A percentile compares a stretch with the other conserved stretches of the same genome.
Evolutionary conservation across 2,888 invertebrate genomes (phyloP).

Genomic region (Oligia strigilis): DNA sequence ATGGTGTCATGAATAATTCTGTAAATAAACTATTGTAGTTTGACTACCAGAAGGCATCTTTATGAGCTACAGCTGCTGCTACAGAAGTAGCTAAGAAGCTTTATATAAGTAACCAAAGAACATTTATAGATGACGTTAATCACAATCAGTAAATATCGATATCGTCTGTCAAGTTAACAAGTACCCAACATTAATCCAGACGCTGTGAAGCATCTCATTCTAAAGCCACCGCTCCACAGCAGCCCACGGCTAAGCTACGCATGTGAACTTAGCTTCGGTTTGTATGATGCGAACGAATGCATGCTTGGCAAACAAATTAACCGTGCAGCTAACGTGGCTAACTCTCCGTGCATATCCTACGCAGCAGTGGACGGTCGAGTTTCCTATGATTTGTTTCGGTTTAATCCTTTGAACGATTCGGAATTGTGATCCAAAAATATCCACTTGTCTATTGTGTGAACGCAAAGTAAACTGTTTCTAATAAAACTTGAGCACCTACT

Average conservation of each 20-base stretch:
- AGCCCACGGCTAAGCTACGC: too few relatives aligned
- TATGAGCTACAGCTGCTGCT: neutral
- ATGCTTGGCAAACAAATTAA: neutral
- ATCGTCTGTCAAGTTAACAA: neutral
- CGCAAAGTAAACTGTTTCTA: neutral
- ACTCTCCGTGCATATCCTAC: neutral
- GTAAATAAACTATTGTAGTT: neutral
- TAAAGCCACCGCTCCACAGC: neutral
- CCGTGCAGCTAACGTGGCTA: too few relatives aligned
- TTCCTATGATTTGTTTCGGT: neutral
- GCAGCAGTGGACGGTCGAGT: neutral
- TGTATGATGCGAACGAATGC: too few relatives aligned
- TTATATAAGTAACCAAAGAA: neutral
- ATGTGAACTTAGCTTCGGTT: neutral
- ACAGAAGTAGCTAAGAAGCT: neutral
- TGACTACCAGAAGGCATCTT: neutral
- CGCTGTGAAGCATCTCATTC: neutral
- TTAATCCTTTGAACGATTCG: neutral
- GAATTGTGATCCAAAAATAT: neutral
- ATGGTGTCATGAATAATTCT: constrained; percentile 1
- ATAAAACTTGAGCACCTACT: constrained; percentile 5
- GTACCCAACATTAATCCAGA: neutral
- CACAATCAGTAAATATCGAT: neutral
- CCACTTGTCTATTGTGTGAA: neutral
- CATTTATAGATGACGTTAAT: too few relatives aligned